Evolutionary conservation across 1,140 invertebrate genomes (phyloP), one percentile per base, ranked within the genome.

Genomic region (Ephestia elutella): DNA sequence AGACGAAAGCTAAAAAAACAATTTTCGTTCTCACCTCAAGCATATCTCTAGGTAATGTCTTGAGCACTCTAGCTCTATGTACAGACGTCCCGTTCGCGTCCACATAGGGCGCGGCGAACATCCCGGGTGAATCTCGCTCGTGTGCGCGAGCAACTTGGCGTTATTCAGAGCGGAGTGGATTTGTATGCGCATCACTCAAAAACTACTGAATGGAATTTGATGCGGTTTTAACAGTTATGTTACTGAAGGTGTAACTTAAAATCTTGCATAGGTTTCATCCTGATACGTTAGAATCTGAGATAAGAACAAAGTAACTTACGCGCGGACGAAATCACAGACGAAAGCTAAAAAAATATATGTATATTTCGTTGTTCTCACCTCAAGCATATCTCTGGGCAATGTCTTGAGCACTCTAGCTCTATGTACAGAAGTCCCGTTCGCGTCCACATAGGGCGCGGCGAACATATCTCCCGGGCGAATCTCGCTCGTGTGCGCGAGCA

Each of bases 311-410:
- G n/a, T n/a, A n/a, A n/a, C n/a, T n/a, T n/a, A n/a, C n/a, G n/a
- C n/a, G n/a, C n/a, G n/a, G n/a, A n/a, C n/a, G n/a, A n/a, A n/a
- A n/a, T n/a, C n/a, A n/a, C n/a, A n/a, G n/a, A n/a, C n/a, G n/a
- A n/a, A n/a, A n/a, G n/a, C n/a, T n/a, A n/a, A n/a, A n/a, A n/a
- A n/a, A n/a, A n/a, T n/a, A n/a, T 32, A 11, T 32, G 1, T 9
- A 11, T 32, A 32, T 1, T 32, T 5, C 30, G 9, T 7, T 4
- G 4, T 32, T 44, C 15, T 62, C 50, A 87, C 87, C 77, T 82
- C 79, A 0, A 86, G 51, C 79, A 83, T 85, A 17, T 85, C 78
- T 38, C 72, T 75, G 2, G 82, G 71, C 30, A 80, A 59, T 5
- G 81, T 7, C 5, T 60, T 62, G 0, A 68, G 63, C 5, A 90